A percentile compares a stretch with the other conserved stretches of the same genome.
Conservation (phyloP, 2,888 invertebrate species). For the Petrophora chlorosata region DNA sequence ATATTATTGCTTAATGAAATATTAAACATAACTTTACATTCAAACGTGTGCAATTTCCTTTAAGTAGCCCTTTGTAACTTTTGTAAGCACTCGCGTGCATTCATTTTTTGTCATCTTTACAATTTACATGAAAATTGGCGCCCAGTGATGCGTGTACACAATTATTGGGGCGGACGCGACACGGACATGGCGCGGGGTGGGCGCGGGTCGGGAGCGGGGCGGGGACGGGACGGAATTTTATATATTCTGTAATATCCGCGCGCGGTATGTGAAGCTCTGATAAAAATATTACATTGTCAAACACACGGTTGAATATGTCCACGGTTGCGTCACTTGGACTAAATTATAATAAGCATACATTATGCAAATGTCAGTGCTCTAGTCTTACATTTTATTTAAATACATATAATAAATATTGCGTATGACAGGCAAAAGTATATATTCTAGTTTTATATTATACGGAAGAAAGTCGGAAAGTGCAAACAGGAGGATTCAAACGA, state of each 20-base stretch:
- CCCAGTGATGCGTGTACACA: conserved; percentile 57
- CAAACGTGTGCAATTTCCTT: not conserved
- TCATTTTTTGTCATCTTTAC: conserved; percentile 42
- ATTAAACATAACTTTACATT: not conserved
- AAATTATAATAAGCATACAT: no score
- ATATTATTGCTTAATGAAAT: no score
- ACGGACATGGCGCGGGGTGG: not conserved
- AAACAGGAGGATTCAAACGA: no score
- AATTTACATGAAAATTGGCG: conserved; percentile 60
- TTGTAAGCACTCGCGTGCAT: not conserved
- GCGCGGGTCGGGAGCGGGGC: not conserved
- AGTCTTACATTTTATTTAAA: no score
- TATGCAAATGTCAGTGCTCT: no score
- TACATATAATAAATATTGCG: no score
- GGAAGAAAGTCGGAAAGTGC: no score
- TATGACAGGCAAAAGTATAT: no score
- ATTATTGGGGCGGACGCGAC: conserved; percentile 51
- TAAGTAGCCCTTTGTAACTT: not conserved
- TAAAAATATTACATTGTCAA: no score
- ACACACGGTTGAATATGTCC: no score
- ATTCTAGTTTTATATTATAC: no score
- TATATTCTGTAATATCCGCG: conserved; percentile 6
- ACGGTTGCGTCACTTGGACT: no score
- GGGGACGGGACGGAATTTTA: conserved; percentile 3
- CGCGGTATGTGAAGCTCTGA: conserved; percentile 1